Evolutionary conservation across 2,797 vertebrate species (phyloP).

Genomic region (Amphiprion clarkii): DNA sequence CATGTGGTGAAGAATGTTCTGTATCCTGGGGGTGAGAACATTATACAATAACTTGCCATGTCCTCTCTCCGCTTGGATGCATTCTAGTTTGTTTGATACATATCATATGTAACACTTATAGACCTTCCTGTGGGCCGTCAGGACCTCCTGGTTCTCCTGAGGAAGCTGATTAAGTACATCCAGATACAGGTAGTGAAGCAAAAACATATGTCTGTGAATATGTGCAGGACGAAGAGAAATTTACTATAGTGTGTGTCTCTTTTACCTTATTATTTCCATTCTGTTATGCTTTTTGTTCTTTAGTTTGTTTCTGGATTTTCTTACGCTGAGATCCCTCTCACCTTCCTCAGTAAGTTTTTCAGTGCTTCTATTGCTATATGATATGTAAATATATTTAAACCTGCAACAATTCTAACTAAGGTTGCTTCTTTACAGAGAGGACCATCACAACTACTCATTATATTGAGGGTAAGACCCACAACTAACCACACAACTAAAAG

Average conservation of each 20-base stretch:
- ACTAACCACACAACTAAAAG: not conserved
- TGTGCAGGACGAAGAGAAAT: not conserved
- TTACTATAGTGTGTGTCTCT: not conserved
- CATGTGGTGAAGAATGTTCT: slow-evolving; percentile 95
- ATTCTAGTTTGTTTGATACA: slow-evolving; percentile 14
- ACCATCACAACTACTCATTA: slow-evolving; percentile 76
- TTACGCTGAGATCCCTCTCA: slow-evolving; percentile 92
- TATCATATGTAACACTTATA: slow-evolving; percentile 45
- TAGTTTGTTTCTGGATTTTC: slow-evolving; percentile 91
- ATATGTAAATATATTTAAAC: not conserved
- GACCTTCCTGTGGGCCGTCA: slow-evolving; percentile 93
- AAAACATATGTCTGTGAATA: not conserved
- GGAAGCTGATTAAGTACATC: slow-evolving; percentile 94
- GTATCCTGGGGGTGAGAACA: slow-evolving; percentile 90
- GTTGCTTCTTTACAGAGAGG: slow-evolving; percentile 69
- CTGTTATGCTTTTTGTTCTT: slow-evolving; percentile 54
- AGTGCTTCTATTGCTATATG: not conserved
- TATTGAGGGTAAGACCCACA: slow-evolving; percentile 71
- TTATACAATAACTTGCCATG: not conserved
- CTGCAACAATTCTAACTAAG: slow-evolving; percentile 12
- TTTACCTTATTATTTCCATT: not conserved
- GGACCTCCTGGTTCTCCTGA: slow-evolving; percentile 89
- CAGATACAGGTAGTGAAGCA: slow-evolving; percentile 90
- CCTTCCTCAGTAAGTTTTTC: slow-evolving; percentile 92
- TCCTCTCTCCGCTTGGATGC: not conserved